Base-by-base conservation (phyloP, 2,888 invertebrate genomes). In the Gnatocerus cornutus region DNA sequence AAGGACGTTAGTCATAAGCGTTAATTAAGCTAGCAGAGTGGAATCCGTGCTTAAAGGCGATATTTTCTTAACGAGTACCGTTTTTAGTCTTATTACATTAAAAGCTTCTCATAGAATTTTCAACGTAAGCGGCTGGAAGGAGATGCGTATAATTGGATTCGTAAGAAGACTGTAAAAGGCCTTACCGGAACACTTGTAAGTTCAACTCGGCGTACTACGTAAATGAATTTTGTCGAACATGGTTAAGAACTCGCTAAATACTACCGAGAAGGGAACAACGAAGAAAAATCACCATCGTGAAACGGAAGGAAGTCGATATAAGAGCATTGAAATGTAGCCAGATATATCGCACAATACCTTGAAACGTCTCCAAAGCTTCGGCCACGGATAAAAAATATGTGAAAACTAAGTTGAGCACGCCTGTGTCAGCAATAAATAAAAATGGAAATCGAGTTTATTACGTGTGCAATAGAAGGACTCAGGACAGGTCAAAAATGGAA, bases 141-240 rank as follows among this genome's bases (percentile, higher is more conserved):
- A 70, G 71, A 73, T 69, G 73, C 71, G 71, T 73, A 69, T 73
- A 73, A 71, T 73, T 73, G 71, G 71, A 71, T 73, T 67, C 69
- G 50, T 56, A 66, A 69, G 58, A 59, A 55, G 48, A 59, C 61
- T 52, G 66, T 45, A 61, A 61, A 69, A 61, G 69, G 55, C 46
- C 61, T 69, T 59, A 65, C 56, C 56, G 37, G 68, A 69, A 58
- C 58, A 69, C 52, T 69, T 68, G 63, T 68, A 58, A 68, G 50
- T 68, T 58, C 33, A 37, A 56, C 30, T 63, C 50, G 27, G 53
- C 13, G 16, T 50, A 48, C 59, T 29, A 46, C 45, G 21, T 29
- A 50, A 45, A 61, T 50, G 61, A 61, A 50, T 48, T 61, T 61
- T 16, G 41, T 27, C 61, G 50, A 58, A 58, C 30, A 55, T 12